Percentiles rank a stretch among this genome's conserved stretches.
phyloP scores from a whole-genome alignment of 2,797 vertebrate genomes.

The Tapera naevia region DNA sequence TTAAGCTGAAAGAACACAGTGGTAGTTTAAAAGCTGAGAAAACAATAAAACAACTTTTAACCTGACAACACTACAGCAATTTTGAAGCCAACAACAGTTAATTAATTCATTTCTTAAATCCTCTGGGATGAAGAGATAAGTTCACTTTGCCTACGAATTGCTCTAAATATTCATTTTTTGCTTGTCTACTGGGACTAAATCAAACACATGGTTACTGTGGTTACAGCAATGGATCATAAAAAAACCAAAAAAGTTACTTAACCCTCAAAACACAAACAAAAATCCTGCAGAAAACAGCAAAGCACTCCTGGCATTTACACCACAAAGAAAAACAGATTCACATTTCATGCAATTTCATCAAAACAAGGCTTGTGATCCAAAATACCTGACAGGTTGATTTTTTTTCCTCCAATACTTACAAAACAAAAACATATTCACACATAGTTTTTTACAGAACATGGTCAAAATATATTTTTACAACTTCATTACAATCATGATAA shows the following conservation, averaged over 20 bases:
- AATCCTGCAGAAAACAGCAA: not conserved
- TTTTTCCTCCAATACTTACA: not conserved
- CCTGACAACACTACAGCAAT: not conserved
- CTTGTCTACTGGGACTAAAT: slow-evolving; percentile 55
- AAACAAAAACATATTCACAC: not conserved
- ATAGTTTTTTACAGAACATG: not conserved
- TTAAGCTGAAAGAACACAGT: not conserved
- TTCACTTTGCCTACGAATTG: slow-evolving; percentile 43
- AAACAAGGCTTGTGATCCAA: not conserved
- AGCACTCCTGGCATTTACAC: not conserved
- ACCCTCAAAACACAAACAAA: slow-evolving; percentile 33
- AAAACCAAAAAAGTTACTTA: slow-evolving; percentile 32
- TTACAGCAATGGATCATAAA: slow-evolving; percentile 56
- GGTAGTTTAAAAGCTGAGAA: not conserved
- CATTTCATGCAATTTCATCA: not conserved
- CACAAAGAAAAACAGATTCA: not conserved
- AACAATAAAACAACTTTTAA: slow-evolving; percentile 32
- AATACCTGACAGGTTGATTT: not conserved
- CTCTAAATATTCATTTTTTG: slow-evolving; percentile 62
- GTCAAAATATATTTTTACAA: not conserved
- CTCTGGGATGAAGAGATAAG: slow-evolving; percentile 20
- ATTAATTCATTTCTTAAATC: slow-evolving; percentile 48
- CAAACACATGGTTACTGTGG: slow-evolving; percentile 73
- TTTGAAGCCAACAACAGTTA: slow-evolving; percentile 45
- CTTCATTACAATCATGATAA: not conserved